Base-by-base conservation (phyloP, 37 sponge, comb jelly and placozoan species). In the Aplysina aerophoba region DNA sequence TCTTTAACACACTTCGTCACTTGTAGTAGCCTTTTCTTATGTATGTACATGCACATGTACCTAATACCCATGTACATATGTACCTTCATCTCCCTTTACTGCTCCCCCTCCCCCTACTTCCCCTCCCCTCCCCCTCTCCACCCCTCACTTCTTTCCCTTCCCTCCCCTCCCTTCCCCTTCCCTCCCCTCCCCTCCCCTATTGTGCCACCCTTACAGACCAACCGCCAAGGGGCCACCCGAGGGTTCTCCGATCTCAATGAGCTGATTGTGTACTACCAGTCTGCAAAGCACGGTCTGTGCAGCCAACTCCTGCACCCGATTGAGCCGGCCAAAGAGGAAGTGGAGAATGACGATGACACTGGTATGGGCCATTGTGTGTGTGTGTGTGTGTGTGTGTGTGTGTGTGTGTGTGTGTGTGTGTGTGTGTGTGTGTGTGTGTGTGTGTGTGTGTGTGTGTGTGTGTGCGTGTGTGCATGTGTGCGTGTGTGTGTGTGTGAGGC, bases 231-330 rank as follows among this genome's bases (percentile, higher is more conserved):
- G 1, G 11, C 54, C 40, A 27, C 28, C 64, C 50, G 78, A 14
- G 20, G 64, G 22, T 93, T 93, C 74, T 20, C 37, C 0, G 28
- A 73, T 15, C 86, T 94, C 27, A 87, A 83, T 11, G 96, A 93
- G 6, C 69, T 96, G 31, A 89, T 96, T 19, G 64, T 83, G 30
- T 88, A 88, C 69, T 96, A 93, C 75, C 31, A 74, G 12, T 64
- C 79, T 16, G 60, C 85, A 28, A 86, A 86, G 30, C 84, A 91
- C 35, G 96, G 96, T 0, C 68, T 96, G 14, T 94, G 88, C 22
- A 85, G 89, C 59, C 73, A 81, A 15, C 85, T 96, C 28, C 75
- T 85, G 28, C 44, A 84, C 5, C 89, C 96, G 33, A 83, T 93
- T 31, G 74, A 83, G 28, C 91, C 85, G 28, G 33, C 63, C 24